Conservation (phyloP, 2,797 vertebrate species). For the Molossus alvarezi region DNA sequence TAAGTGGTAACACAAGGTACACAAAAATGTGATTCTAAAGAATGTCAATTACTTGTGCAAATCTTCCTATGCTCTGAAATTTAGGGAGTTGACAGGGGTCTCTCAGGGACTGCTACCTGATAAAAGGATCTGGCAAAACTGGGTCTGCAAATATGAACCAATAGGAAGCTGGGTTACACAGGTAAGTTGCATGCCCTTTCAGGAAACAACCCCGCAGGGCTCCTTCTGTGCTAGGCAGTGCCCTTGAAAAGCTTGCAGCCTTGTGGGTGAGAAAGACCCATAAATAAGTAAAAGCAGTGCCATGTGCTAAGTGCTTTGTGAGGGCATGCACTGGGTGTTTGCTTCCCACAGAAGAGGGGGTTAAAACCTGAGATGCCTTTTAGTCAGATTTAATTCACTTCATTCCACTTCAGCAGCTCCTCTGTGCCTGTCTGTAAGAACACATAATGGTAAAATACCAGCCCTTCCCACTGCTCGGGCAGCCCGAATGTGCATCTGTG, state of each 20-base stretch:
- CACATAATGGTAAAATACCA: conserved; percentile 68
- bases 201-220: not conserved
- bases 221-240: not conserved
- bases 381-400: conserved; percentile 54
- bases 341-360: not conserved
- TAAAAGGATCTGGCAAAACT: conserved; percentile 5
- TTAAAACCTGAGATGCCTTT: conserved; percentile 43
- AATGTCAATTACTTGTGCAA: conserved; percentile 23
- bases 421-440: conserved; percentile 52
- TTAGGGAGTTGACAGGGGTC: no score
- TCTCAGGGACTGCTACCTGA: not conserved
- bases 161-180: not conserved
- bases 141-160: not conserved
- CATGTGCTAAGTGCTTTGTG: conserved; percentile 10
- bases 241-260: conserved; percentile 1
- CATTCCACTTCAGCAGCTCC: conserved; percentile 60
- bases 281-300: conserved; percentile 7
- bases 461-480: conserved; percentile 24
- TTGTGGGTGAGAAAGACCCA: not conserved
- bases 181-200: not conserved
- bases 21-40: conserved; percentile 41
- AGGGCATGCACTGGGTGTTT: not conserved
- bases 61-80: conserved; percentile 21
- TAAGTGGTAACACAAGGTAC: not conserved
- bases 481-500: not conserved